Evolutionary conservation across 2,113 vertebrate species (phyloP).

Genomic region (Formicarius rufipectus): DNA sequence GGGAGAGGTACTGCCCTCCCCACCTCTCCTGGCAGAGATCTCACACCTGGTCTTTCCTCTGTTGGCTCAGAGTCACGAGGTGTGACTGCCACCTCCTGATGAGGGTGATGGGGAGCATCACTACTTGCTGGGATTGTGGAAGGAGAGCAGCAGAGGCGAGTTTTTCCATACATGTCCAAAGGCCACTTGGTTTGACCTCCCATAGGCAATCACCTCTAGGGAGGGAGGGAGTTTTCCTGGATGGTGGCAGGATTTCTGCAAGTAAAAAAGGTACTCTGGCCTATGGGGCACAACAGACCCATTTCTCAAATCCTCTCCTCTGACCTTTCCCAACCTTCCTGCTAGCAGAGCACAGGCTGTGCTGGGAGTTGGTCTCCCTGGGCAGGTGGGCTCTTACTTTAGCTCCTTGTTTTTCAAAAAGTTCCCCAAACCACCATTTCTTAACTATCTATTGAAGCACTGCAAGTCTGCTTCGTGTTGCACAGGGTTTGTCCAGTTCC

Average conservation of each 20-base stretch:
- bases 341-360: background rate
- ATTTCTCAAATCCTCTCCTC: background rate
- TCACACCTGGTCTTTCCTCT: fast-evolving
- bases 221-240: background rate
- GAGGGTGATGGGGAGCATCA: background rate
- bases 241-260: background rate
- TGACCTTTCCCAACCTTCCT: background rate
- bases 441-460: fast-evolving
- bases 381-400: background rate
- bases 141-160: background rate
- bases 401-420: background rate
- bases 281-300: background rate
- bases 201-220: no score
- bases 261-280: background rate
- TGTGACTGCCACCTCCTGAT: background rate
- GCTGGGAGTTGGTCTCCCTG: background rate
- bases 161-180: background rate
- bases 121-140: background rate
- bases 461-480: background rate
- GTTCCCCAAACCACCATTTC: fast-evolving
- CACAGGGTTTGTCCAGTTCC: background rate
- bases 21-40: background rate
- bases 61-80: background rate
- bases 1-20: background rate
- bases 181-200: background rate